These are phyloP conservation scores for Thunnus thynnus DNA, from an alignment of 2,113 vertebrate genomes.

Conservation along the genomic window DNA sequence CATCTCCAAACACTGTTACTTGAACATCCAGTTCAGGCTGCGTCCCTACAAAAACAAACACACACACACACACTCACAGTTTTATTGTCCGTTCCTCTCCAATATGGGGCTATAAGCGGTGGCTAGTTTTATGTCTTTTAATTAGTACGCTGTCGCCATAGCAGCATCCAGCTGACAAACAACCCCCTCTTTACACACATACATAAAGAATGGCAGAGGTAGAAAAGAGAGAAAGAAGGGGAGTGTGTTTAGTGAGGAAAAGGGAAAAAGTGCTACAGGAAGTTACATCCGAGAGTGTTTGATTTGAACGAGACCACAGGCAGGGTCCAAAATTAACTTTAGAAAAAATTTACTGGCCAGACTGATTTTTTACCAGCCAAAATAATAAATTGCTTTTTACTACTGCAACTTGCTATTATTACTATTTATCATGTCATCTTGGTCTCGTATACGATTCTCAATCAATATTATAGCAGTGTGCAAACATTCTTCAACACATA, in stretches of 20 bases:
- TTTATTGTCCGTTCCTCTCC: constrained; percentile 67
- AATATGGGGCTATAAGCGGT: constrained; percentile 52
- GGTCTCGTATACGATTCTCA: too few relatives aligned
- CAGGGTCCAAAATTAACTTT: too few relatives aligned
- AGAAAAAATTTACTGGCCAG: too few relatives aligned
- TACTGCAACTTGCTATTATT: too few relatives aligned
- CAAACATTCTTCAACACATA: too few relatives aligned
- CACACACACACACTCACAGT: constrained; percentile 36
- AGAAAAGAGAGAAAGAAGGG: constrained; percentile 1
- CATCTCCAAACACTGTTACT: constrained; percentile 32
- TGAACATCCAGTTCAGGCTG: constrained; percentile 39
- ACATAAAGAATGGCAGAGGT: constrained; percentile 50
- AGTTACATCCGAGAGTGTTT: not conserved
- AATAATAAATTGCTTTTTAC: too few relatives aligned
- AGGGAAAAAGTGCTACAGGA: not conserved
- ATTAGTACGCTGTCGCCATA: constrained; percentile 67
- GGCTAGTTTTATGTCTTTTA: constrained; percentile 80
- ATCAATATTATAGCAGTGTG: too few relatives aligned
- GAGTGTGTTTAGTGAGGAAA: constrained; percentile 20
- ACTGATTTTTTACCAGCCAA: too few relatives aligned
- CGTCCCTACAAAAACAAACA: constrained; percentile 25
- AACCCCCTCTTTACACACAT: constrained; percentile 38
- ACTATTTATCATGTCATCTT: too few relatives aligned
- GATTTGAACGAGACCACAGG: not conserved
- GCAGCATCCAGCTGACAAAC: constrained; percentile 67